Evolutionary conservation across 2,888 invertebrate species (phyloP), one percentile per base, ranked within the genome.

Genomic region (Drosophila dives): DNA sequence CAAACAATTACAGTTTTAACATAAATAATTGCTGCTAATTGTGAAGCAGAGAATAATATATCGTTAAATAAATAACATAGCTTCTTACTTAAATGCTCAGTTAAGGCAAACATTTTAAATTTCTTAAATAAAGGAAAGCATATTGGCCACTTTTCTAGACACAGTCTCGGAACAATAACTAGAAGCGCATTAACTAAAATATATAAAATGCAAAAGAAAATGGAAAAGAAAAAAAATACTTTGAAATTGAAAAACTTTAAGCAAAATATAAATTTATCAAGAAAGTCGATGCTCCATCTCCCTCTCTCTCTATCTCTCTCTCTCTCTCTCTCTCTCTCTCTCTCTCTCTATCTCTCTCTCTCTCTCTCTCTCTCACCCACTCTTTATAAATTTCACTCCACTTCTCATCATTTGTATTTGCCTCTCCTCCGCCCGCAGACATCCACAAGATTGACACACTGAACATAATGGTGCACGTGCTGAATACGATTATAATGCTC

Each of bases 401-500:
- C 26, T 48, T 50, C 53, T 62, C 75, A 77, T 15, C n/a, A n/a
- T 23, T 36, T 54, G 23, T 29, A n/a, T 23, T 36, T 54, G 15
- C 36, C 3, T 36, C 23, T 60, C 32, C 36, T n/a, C 11, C n/a
- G 20, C 1, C 64, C 49, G 17, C 73, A 93, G 93, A 93, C 65
- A 88, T 92, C 61, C 92, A 93, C 83, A 92, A 91, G 83, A 91
- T 93, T 56, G 93, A 93, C 80, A 86, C 92, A 11, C 86, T 93
- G 40, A 93, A 93, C 83, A 92, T 93, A 42, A 93, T 93, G 93
- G 93, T 93, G 33, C 93, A 93, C 77, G 93, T 93, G 64, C 93
- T 95, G 81, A 97, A 97, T 93, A 95, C 96, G 12, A 91, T 96
- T 51, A 92, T 96, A 85, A 96, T 97, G 95, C 86, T 97, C 53